Conservation (phyloP, 2,888 invertebrate genomes). For the Dorcus hopei region DNA sequence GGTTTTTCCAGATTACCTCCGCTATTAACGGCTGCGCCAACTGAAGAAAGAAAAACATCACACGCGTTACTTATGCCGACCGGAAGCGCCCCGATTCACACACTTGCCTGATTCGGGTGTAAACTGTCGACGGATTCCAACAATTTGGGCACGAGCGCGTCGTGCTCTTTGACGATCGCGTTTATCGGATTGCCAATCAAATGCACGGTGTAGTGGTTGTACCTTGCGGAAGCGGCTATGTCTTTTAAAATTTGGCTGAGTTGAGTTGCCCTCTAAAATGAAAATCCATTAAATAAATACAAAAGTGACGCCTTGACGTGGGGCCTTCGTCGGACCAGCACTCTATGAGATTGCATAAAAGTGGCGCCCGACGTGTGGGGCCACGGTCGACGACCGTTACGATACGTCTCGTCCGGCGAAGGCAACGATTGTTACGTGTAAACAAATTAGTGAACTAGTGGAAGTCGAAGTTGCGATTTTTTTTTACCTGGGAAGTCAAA, state of each 20-base stretch:
- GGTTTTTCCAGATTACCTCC: conserved; percentile 33
- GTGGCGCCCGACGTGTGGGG: too few relatives aligned
- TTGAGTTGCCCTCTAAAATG: conserved; percentile 29
- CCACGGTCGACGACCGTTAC: too few relatives aligned
- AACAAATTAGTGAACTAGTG: too few relatives aligned
- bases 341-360: too few relatives aligned
- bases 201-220: conserved; percentile 32
- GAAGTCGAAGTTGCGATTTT: neutral
- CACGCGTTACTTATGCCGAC: too few relatives aligned
- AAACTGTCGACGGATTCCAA: conserved; percentile 39
- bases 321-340: too few relatives aligned
- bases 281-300: neutral
- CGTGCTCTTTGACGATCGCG: conserved; percentile 27
- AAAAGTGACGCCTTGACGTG: neutral
- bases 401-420: too few relatives aligned
- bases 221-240: conserved; percentile 28
- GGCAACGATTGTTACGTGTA: too few relatives aligned
- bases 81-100: too few relatives aligned
- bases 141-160: conserved; percentile 32
- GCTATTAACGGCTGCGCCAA: conserved; percentile 35
- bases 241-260: conserved; percentile 32
- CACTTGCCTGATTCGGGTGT: conserved; percentile 37
- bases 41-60: conserved; percentile 17
- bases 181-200: conserved; percentile 36
- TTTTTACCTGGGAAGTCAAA: conserved; percentile 39